A percentile compares a stretch with the other conserved stretches of the same genome.
These are phyloP conservation scores for Ectropis grisescens DNA, from an alignment of 1,140 invertebrate genomes.

Conservation along the genomic window DNA sequence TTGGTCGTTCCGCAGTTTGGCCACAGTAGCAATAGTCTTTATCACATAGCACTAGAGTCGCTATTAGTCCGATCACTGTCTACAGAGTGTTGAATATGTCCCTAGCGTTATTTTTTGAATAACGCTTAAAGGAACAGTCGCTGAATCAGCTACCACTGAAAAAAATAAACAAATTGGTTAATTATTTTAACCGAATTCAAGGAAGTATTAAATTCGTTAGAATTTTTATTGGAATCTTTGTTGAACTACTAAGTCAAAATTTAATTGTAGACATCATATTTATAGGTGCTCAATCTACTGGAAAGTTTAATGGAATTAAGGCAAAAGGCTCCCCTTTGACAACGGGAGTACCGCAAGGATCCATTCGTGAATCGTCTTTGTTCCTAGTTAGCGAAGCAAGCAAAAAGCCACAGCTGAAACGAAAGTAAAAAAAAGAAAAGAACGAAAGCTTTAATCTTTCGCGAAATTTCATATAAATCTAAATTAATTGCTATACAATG, in stretches of 20 bases:
- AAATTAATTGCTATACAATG: too few relatives aligned
- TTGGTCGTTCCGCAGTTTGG: conserved; percentile 14
- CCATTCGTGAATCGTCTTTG: too few relatives aligned
- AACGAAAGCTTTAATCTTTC: too few relatives aligned
- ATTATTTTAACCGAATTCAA: neutral
- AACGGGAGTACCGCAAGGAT: too few relatives aligned
- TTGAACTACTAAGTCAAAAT: too few relatives aligned
- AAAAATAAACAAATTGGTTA: conserved; percentile 4
- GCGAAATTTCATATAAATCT: too few relatives aligned
- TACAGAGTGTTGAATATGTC: conserved; percentile 61
- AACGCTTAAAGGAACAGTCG: conserved; percentile 62
- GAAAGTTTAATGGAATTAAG: too few relatives aligned
- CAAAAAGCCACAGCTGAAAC: too few relatives aligned
- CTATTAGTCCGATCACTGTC: conserved; percentile 13
- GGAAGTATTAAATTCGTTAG: neutral
- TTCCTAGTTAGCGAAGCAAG: too few relatives aligned
- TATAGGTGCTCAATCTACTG: neutral
- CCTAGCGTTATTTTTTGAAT: conserved; percentile 61
- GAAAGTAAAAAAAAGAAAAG: too few relatives aligned
- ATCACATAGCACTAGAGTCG: conserved; percentile 18
- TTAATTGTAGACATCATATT: neutral
- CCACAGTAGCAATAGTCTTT: conserved; percentile 11
- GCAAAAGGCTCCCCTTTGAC: too few relatives aligned
- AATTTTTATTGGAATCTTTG: too few relatives aligned
- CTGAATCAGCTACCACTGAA: conserved; percentile 67